Evolutionary conservation across 2,797 vertebrate species (phyloP), one percentile per base, ranked within the genome.

Genomic region (Falco rusticolus): DNA sequence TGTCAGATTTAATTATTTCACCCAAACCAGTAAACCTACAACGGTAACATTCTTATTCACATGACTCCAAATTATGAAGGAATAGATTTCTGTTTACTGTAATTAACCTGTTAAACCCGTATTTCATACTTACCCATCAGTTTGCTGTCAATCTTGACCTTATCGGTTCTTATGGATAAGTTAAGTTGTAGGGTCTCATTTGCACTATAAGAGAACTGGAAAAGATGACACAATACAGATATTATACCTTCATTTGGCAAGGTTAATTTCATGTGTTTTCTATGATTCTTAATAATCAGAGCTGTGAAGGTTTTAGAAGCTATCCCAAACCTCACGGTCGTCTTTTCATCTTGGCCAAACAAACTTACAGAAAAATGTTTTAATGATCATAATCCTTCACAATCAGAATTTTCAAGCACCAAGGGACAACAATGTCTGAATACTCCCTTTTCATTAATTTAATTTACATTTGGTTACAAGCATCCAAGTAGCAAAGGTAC

Each of bases 81-180:
- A 87, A 93, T 19, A 84, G 28, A 79, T 84, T 87, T 90, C 19
- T 87, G 48, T 33, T 77, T 86, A 82, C 43, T 84, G 41, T 48
- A 89, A 87, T 91, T 90, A 82, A 59, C 53, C 33, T 31, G 66
- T 64, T 81, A 86, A 78, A 41, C 21, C 41, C 2, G 1, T 89
- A 59, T 90, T 88, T 90, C 83, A 92, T 74, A 96, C 96, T 90
- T 97, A 99, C 99, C 99, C 60, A 98, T 99, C 45, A 99, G 97
- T n/a, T 98, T 99, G 98, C 99, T 99, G 98, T 99, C 99, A 86
- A 99, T 99, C 96, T 99, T 99, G 97, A 98, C 98, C 78, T 97
- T 88, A 34, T 98, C 98, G 92, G 98, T 98, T 98, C 98, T 99
- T 94, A 99, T 96, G 31, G 98, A 99, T 97, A 99, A 98, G 84